Conservation (phyloP, 2,888 invertebrate species). For the Perithous albicinctus region DNA sequence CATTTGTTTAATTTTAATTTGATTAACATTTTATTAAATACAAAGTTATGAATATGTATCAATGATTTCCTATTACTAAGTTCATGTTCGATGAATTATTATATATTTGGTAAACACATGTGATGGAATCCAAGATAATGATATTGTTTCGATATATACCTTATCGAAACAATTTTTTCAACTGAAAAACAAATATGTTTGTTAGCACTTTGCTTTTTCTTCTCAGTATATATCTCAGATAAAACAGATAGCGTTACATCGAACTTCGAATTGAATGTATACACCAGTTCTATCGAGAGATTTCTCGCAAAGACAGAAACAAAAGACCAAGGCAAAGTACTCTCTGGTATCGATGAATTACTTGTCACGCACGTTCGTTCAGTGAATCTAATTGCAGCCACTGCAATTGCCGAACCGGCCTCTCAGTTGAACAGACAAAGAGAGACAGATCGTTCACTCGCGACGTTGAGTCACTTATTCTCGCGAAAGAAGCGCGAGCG, state of each 20-base stretch:
- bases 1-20: too few species aligned
- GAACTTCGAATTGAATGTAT: background rate
- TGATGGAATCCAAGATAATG: too few species aligned
- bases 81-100: too few species aligned
- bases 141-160: too few species aligned
- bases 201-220: background rate
- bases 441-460: constrained; percentile 8
- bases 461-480: constrained; percentile 29
- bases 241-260: too few species aligned
- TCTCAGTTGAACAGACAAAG: constrained; percentile 2
- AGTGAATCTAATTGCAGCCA: constrained; percentile 17
- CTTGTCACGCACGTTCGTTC: constrained; percentile 30
- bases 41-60: too few species aligned
- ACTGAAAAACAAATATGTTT: too few species aligned
- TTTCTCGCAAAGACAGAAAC: background rate
- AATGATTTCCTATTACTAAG: too few species aligned
- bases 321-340: background rate
- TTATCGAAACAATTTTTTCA: too few species aligned
- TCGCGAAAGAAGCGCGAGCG: constrained; percentile 22
- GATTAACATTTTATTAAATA: too few species aligned
- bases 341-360: constrained; percentile 8
- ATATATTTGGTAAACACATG: too few species aligned
- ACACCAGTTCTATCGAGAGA: background rate
- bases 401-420: constrained; percentile 5
- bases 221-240: too few species aligned